Base-by-base conservation (phyloP, 2,797 vertebrate species). In the Balearica regulorum region DNA sequence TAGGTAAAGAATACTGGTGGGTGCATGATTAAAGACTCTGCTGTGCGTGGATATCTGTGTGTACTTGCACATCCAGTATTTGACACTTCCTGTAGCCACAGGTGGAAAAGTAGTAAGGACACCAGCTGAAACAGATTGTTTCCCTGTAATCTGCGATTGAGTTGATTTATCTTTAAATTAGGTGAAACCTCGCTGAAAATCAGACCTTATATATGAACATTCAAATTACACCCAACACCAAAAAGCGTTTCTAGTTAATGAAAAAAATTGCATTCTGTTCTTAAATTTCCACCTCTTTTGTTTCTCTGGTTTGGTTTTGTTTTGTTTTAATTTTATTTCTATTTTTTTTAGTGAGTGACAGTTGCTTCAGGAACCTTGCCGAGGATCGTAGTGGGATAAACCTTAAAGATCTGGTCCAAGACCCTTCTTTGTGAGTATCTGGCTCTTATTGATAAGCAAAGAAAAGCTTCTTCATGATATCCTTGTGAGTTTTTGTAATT, bases 381-480 rank as follows among this genome's bases (percentile, higher is more conserved):
- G 99, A 99, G 98, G 99, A 99, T 97, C 99, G 99, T 97, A 99
- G 99, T 97, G 99, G 99, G 82, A 98, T 99, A 98, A 99, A 99
- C 98, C 99, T 99, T 97, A 99, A 99, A 99, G 99, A 99, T 98
- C 99, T 99, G 86, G 98, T 99, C 95, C 99, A 99, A 96, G 99
- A 99, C 98, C 99, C 99, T 96, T 99, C 99, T 97, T 98, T 99
- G 99, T 99, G 98, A 99, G 99, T 99, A 98, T 97, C 95, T 95
- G 78, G 51, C 93, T 98, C 96, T 95, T 95, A 92, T 81, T 94
- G 94, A 92, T 95, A 95, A 96, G 93, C 92, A 96, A 91, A 89
- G 85, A 92, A 97, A 97, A 97, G 49, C 69, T 94, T 60, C 80
- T 85, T 94, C 79, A 13, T 96, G 31, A 91, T 66, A 78, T 71